These are phyloP conservation scores for Acrocephalus scirpaceus DNA, from an alignment of 2,797 vertebrate species.

Conservation along the genomic window DNA sequence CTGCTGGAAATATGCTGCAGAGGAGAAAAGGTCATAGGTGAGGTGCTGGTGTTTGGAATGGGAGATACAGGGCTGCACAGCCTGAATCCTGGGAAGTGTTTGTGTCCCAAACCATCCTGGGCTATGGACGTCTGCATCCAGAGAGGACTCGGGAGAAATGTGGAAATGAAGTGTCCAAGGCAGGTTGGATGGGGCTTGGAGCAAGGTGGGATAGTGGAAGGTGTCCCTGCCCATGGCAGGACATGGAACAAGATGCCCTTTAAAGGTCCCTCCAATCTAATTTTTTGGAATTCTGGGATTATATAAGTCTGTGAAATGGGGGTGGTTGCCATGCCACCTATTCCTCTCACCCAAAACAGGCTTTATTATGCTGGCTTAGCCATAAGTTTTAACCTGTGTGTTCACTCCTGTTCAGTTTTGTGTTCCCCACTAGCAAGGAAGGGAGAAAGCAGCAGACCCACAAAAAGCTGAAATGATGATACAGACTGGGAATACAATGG, in stretches of 20 bases:
- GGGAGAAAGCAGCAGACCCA: neutral
- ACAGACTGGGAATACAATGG: accelerated
- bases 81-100: accelerated
- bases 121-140: neutral
- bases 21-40: neutral
- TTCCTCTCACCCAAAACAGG: neutral
- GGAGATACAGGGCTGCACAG: neutral
- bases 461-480: neutral
- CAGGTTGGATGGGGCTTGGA: neutral
- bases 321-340: neutral
- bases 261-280: neutral
- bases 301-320: accelerated
- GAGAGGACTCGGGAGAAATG: accelerated
- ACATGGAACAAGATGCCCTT: neutral
- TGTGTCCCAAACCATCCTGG: neutral
- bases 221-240: neutral
- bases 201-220: neutral
- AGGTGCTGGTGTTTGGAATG: neutral
- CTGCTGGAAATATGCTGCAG: slow-evolving; percentile 75
- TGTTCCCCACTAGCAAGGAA: neutral
- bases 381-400: accelerated
- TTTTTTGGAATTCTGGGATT: neutral
- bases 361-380: neutral
- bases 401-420: neutral
- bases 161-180: neutral